These are phyloP conservation scores for Amiota communis DNA, from an alignment of 2,888 invertebrate genomes.

Conservation along the genomic window DNA sequence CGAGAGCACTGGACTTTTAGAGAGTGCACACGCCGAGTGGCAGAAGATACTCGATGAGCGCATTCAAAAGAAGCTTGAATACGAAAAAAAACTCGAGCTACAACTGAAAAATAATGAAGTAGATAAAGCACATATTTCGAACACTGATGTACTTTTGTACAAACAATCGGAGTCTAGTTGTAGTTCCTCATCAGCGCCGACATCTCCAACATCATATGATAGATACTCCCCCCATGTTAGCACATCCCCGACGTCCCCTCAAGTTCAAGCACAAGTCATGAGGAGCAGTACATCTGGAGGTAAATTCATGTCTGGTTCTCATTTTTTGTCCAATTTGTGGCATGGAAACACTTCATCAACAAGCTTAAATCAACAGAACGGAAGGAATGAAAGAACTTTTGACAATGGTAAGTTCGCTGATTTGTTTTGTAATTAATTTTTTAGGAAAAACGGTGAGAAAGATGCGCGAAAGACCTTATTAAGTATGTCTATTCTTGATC, in stretches of 20 bases:
- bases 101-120: not conserved
- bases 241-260: not conserved
- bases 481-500: not conserved
- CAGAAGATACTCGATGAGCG: constrained; percentile 59
- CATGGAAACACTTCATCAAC: constrained; percentile 73
- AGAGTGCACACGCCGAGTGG: constrained; percentile 66
- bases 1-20: constrained; percentile 53
- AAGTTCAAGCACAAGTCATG: constrained; percentile 5
- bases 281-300: constrained; percentile 57
- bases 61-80: constrained; percentile 57
- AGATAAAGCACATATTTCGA: not conserved
- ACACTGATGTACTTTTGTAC: not conserved
- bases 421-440: not conserved
- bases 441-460: not conserved
- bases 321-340: constrained; percentile 79
- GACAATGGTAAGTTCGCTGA: not conserved
- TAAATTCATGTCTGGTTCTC: constrained; percentile 75
- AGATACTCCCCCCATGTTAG: not conserved
- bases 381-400: constrained; percentile 37
- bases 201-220: constrained; percentile 56
- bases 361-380: constrained; percentile 46
- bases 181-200: constrained; percentile 56
- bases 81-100: constrained; percentile 46
- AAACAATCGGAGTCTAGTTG: constrained; percentile 44
- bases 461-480: not conserved